A percentile compares a stretch with the other conserved stretches of the same genome.
phyloP scores from a whole-genome alignment of 2,113 vertebrate species.

The Leptodactylus fuscus region DNA sequence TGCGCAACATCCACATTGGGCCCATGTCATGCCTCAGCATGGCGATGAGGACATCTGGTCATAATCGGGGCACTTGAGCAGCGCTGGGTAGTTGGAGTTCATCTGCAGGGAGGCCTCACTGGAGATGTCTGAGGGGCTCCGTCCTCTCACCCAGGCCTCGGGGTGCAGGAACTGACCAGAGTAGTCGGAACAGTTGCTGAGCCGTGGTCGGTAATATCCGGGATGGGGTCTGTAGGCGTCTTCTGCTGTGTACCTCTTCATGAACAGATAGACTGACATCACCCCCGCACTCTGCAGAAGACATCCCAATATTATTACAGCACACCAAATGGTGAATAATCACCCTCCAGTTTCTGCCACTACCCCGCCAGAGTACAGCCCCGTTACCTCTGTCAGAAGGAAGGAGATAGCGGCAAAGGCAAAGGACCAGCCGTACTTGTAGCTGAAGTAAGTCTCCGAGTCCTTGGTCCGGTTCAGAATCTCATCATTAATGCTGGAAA shows the following conservation, averaged over 20 bases:
- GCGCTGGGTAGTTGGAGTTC: constrained; percentile 87
- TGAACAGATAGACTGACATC: constrained; percentile 92
- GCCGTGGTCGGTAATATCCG: constrained; percentile 85
- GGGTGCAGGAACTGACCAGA: constrained; percentile 91
- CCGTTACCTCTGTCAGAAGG: constrained; percentile 88
- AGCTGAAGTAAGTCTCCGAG: constrained; percentile 87
- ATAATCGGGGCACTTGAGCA: constrained; percentile 90
- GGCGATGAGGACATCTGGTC: constrained; percentile 93
- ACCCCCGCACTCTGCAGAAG: constrained; percentile 82
- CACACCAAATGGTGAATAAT: not conserved
- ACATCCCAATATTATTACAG: constrained; percentile 24
- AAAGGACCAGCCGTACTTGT: constrained; percentile 92
- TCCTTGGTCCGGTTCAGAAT: constrained; percentile 89
- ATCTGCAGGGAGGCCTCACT: constrained; percentile 89
- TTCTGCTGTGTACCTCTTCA: constrained; percentile 91
- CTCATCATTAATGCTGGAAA: constrained; percentile 92
- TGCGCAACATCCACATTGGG: not conserved
- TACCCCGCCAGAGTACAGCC: not conserved
- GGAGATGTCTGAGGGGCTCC: constrained; percentile 88
- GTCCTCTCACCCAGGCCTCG: constrained; percentile 82
- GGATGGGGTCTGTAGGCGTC: constrained; percentile 88
- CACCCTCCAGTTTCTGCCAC: not conserved
- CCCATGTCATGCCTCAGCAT: constrained; percentile 74
- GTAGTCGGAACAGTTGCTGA: constrained; percentile 93
- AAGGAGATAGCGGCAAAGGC: constrained; percentile 92